These are phyloP conservation scores for Drosophila albomicans DNA, from an alignment of 1,140 invertebrate genomes.

Conservation along the genomic window DNA sequence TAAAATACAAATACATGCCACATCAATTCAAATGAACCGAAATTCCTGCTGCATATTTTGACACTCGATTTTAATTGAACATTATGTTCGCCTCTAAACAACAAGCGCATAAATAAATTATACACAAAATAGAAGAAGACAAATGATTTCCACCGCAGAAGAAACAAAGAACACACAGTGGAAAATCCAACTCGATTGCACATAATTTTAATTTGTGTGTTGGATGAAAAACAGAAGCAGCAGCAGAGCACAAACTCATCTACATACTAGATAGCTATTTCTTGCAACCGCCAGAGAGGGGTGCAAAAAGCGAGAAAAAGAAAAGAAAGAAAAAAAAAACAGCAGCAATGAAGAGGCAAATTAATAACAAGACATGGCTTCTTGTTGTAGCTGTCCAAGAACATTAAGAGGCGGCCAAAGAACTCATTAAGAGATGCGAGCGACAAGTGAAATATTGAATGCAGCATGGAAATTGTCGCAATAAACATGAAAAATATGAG, in stretches of 20 bases:
- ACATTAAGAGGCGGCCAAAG: slow-evolving; percentile 48
- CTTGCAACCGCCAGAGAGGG: slow-evolving; percentile 9
- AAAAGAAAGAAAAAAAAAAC: neutral
- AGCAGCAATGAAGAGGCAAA: neutral
- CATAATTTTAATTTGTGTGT: slow-evolving; percentile 40
- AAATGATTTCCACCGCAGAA: slow-evolving; percentile 8
- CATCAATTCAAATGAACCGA: neutral
- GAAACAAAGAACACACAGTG: slow-evolving; percentile 25
- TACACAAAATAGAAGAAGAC: neutral
- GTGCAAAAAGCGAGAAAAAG: no score
- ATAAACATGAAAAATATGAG: slow-evolving; percentile 31
- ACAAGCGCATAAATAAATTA: slow-evolving; percentile 22
- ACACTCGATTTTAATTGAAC: slow-evolving; percentile 23
- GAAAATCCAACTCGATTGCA: slow-evolving; percentile 31
- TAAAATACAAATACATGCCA: neutral
- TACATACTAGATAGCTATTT: slow-evolving; percentile 2
- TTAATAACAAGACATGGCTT: slow-evolving; percentile 43
- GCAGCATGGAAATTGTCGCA: slow-evolving; percentile 54
- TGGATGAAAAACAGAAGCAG: slow-evolving; percentile 8
- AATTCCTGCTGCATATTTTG: slow-evolving; percentile 2
- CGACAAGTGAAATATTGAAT: slow-evolving; percentile 53
- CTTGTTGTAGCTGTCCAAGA: slow-evolving; percentile 45
- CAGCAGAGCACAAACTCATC: neutral
- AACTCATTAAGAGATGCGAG: slow-evolving; percentile 46
- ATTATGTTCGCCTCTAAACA: slow-evolving; percentile 19